These are phyloP conservation scores for Salvelinus alpinus DNA, from an alignment of 2,113 vertebrate species.

Conservation along the genomic window DNA sequence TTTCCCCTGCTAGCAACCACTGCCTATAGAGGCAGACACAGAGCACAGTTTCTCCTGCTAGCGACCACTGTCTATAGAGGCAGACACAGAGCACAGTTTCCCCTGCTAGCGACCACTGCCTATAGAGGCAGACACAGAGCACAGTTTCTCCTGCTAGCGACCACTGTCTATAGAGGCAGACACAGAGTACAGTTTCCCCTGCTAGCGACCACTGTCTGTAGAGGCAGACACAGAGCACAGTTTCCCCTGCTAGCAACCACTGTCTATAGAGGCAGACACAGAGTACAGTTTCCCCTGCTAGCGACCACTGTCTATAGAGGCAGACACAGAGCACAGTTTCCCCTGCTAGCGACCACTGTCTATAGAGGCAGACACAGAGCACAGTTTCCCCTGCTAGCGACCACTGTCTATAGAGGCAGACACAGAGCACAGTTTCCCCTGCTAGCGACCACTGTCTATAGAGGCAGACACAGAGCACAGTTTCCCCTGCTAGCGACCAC, in stretches of 20 bases:
- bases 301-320: not conserved
- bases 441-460: slow-evolving; percentile 5
- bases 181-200: not conserved
- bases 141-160: not conserved
- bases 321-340: not conserved
- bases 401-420: not conserved
- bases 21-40: not conserved
- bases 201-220: slow-evolving; percentile 5
- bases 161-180: not conserved
- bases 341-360: not conserved
- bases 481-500: not conserved
- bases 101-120: not conserved
- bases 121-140: not conserved
- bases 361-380: not conserved
- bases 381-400: not conserved
- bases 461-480: no score
- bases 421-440: not conserved
- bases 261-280: not conserved
- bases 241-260: not conserved
- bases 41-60: not conserved
- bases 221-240: no score
- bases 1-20: not conserved
- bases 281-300: not conserved
- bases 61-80: not conserved
- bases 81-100: not conserved